These are phyloP conservation scores for Encarsia formosa DNA, from an alignment of 2,888 invertebrate genomes.

Conservation along the genomic window DNA sequence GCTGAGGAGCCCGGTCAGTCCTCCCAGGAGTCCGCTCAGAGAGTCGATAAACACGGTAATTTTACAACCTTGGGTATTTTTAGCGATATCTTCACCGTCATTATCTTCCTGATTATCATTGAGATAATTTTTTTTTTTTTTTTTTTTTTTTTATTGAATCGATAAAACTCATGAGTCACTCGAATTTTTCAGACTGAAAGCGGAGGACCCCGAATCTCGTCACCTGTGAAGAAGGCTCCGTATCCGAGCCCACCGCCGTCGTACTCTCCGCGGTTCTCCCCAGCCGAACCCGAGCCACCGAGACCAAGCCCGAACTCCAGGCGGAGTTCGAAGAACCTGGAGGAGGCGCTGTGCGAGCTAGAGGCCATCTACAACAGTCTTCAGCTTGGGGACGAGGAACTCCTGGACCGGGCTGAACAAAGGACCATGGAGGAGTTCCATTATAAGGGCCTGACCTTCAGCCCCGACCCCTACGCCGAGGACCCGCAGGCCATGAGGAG, in stretches of 20 bases:
- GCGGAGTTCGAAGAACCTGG: constrained; percentile 72
- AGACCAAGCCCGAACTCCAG: background rate
- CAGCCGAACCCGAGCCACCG: background rate
- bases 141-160: too few relatives aligned
- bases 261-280: background rate
- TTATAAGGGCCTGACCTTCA: constrained; percentile 22
- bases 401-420: constrained; percentile 74
- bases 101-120: too few relatives aligned
- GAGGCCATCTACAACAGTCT: constrained; percentile 89
- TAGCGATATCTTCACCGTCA: too few relatives aligned
- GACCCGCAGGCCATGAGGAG: constrained; percentile 25
- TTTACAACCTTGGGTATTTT: background rate
- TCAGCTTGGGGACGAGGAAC: constrained; percentile 77
- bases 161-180: too few relatives aligned
- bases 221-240: too few relatives aligned
- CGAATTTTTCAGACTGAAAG: too few relatives aligned
- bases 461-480: constrained; percentile 24
- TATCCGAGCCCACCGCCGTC: constrained; percentile 5
- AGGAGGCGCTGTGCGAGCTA: constrained; percentile 83
- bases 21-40: constrained; percentile 5
- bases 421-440: constrained; percentile 61
- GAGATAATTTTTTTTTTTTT: too few relatives aligned
- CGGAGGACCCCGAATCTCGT: too few relatives aligned
- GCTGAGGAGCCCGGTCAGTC: background rate
- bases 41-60: constrained; percentile 12